These are phyloP conservation scores for Rhodophaea formosa DNA, from an alignment of 2,888 invertebrate species.

Conservation along the genomic window DNA sequence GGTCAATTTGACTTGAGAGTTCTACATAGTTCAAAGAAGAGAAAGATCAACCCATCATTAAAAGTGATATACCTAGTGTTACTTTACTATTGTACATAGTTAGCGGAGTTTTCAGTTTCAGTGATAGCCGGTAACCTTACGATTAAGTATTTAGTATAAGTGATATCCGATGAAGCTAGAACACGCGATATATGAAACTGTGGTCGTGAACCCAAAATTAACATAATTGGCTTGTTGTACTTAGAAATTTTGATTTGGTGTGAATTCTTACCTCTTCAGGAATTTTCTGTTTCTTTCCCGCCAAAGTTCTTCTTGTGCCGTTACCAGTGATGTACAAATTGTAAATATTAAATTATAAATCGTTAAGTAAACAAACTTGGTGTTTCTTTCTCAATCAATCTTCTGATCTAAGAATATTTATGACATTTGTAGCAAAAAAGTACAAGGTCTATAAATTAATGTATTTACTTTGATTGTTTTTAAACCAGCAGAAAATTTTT, in stretches of 20 bases:
- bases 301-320: not conserved
- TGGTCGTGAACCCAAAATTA: conserved; percentile 42
- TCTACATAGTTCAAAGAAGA: not conserved
- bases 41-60: not conserved
- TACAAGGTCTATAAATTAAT: too few relatives aligned
- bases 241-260: conserved; percentile 34
- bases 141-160: conserved; percentile 59
- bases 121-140: conserved; percentile 63
- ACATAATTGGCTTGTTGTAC: conserved; percentile 70
- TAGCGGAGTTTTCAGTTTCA: conserved; percentile 25
- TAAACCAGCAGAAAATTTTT: too few relatives aligned
- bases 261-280: conserved; percentile 5
- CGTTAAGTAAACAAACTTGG: not conserved
- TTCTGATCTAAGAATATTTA: too few relatives aligned
- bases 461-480: too few relatives aligned
- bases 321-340: conserved; percentile 12
- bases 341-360: conserved; percentile 10
- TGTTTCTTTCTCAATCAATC: not conserved
- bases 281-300: not conserved
- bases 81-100: conserved; percentile 9
- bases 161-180: conserved; percentile 62
- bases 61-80: conserved; percentile 8
- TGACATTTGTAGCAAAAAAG: too few relatives aligned
- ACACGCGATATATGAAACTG: conserved; percentile 66
- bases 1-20: not conserved